Percentiles rank a stretch among this genome's conserved stretches.
These are phyloP conservation scores for Onychomys leucogaster DNA, from an alignment of 2,797 vertebrate species.

Conservation along the genomic window DNA sequence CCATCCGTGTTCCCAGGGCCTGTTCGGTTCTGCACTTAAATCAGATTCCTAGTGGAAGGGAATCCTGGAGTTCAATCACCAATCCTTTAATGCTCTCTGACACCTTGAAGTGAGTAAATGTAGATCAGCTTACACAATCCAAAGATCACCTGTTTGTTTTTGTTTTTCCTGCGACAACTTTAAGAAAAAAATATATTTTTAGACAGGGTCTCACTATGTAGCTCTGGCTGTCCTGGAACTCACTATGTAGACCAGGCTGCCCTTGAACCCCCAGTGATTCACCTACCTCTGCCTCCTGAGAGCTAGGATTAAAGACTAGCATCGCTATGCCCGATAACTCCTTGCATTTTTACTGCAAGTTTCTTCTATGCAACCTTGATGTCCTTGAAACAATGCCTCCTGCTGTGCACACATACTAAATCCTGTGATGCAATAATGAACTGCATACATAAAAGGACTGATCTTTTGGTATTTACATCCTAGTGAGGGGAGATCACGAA, in stretches of 20 bases:
- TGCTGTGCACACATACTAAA: background rate
- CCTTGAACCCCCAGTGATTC: background rate
- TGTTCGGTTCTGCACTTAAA: slow-evolving; percentile 19
- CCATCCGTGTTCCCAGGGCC: background rate
- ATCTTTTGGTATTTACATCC: slow-evolving; percentile 19
- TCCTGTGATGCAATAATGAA: background rate
- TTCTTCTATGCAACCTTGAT: background rate
- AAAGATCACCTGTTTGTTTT: background rate
- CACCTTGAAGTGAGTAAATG: background rate
- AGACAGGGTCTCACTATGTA: background rate
- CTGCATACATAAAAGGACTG: background rate
- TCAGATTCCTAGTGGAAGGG: background rate
- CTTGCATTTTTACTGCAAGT: background rate
- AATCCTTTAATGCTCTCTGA: background rate
- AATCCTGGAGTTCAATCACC: background rate
- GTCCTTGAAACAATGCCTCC: background rate
- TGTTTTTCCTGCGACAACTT: background rate
- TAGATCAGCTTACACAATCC: background rate
- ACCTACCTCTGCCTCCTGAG: background rate
- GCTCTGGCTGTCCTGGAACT: background rate
- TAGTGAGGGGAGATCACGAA: background rate
- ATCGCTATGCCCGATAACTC: background rate
- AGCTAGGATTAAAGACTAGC: background rate
- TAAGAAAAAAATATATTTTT: background rate
- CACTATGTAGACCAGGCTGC: background rate